Evolutionary conservation across 2,113 vertebrate species (phyloP), one percentile per base, ranked within the genome.

Genomic region (Pristiophorus japonicus): DNA sequence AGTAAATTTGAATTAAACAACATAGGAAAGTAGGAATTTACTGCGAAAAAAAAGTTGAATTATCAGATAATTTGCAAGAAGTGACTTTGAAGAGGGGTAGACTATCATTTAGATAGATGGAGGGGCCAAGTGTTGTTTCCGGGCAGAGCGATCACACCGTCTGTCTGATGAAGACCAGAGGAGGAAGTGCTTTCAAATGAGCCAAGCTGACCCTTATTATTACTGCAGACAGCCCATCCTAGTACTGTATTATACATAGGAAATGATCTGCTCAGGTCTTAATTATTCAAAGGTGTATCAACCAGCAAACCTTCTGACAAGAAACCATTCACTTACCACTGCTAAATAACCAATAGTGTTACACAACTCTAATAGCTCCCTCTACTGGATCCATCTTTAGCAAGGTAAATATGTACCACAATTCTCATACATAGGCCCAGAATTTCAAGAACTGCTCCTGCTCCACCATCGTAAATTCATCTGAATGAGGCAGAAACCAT

Each of bases 251-350:
- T n/a, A 92, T 42, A 51, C 42, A 42, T 38, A 81, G 75, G 34
- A 65, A 63, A 92, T n/a, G 63, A 65, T 92, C n/a, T 92, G 59
- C 5, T 91, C 62, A 91, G 59, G 88, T 38, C 18, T 92, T 92
- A 65, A 63, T 63, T 92, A n/a, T 92, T 22, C 51, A 88, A 88
- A 51, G 22, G n/a, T 16, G n/a, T 63, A 5, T 22, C 59, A 92
- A 22, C 34, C 16, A 0, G 63, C 88, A 92, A 63, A 92, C 1
- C 4, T 88, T 11, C 51, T 59, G 27, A 91, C 51, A n/a, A 8
- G 55, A n/a, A 62, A 91, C 55, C 55, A 81, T 81, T 81, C 78
- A 20, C 30, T 51, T 34, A 38, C 42, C 22, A 63, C 34, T 38
- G n/a, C 88, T n/a, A n/a, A 92, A 63, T 63, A 62, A 63, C 5